Percentiles rank a stretch among this genome's conserved stretches.
These are phyloP conservation scores for Trissolcus basalis DNA, from an alignment of 1,140 invertebrate genomes.

Conservation along the genomic window DNA sequence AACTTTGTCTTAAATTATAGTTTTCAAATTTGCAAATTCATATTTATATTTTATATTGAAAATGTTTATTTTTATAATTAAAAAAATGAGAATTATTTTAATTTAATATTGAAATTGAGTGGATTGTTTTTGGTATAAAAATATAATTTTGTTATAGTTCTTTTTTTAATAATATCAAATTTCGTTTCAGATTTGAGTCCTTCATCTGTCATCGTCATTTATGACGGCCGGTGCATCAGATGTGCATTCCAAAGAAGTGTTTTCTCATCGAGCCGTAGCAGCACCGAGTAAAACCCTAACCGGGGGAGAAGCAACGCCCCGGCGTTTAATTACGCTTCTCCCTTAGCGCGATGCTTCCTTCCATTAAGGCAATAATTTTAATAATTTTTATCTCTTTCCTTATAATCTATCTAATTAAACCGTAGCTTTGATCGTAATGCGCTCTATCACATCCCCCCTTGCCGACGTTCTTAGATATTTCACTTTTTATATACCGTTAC, in stretches of 20 bases:
- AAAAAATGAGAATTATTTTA: too few relatives aligned
- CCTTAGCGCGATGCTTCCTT: constrained; percentile 71
- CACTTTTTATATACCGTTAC: constrained; percentile 24
- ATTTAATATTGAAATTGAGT: too few relatives aligned
- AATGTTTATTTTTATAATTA: too few relatives aligned
- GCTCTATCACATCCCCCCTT: constrained; percentile 58
- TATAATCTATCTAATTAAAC: constrained; percentile 77
- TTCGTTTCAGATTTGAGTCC: too few relatives aligned
- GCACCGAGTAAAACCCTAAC: constrained; percentile 60
- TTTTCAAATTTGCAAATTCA: too few relatives aligned
- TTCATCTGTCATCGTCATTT: constrained; percentile 17
- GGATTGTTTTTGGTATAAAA: too few relatives aligned
- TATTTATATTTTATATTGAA: too few relatives aligned
- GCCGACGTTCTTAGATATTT: constrained; percentile 55
- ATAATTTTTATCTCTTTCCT: constrained; percentile 77
- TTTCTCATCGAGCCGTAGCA: constrained; percentile 39
- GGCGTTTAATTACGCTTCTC: constrained; percentile 75
- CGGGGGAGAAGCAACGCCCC: constrained; percentile 64
- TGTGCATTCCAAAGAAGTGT: constrained; percentile 43
- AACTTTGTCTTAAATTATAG: too few relatives aligned
- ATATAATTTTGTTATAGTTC: too few relatives aligned
- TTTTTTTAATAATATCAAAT: background rate
- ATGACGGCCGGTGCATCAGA: constrained; percentile 25
- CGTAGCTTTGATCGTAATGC: constrained; percentile 75
- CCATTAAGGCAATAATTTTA: constrained; percentile 78